Base-by-base conservation (phyloP, 2,888 invertebrate species). In the Eilema depressum region DNA sequence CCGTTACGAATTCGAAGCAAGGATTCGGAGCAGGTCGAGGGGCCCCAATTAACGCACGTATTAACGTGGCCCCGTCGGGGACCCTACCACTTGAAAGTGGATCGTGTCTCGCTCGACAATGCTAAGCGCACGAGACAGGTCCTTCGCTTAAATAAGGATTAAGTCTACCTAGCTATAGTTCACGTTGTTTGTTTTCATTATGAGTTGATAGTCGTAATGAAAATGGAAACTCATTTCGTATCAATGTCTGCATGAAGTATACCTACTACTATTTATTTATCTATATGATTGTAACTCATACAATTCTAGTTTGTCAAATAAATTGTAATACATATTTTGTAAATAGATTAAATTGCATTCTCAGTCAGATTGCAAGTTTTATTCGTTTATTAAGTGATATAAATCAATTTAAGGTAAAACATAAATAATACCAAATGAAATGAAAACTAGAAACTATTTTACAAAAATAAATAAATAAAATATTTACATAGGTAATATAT, bases 11-110 rank as follows among this genome's bases (percentile, higher is more conserved):
- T 75, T 74, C 71, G 73, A 78, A 63, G 66, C 68, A 64, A 73
- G 75, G 75, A 59, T 59, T 65, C n/a, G 53, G 28, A 68, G 37
- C 59, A 74, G 75, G 78, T 70, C 73, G 70, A 77, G 77, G 77
- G 76, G 80, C 77, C 71, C 78, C 84, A 85, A 85, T 86, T 86
- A 88, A 83, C 83, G 81, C 82, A 73, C 80, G 82, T 82, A 85
- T 88, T 86, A 86, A 85, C 83, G 81, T 79, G 78, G 73, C 79
- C 71, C 76, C 80, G 72, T 76, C 64, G 75, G 77, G 72, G 30
- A 70, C 71, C 75, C 73, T 81, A 80, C 80, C 83, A 84, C 85
- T 86, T 84, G 77, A 78, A 79, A 78, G 80, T 69, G 77, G 78
- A 80, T 81, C 75, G 77, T 76, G 77, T 77, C 74, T 75, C 73